Base-by-base conservation (phyloP, 2,797 vertebrate genomes). In the Octomys mimax region DNA sequence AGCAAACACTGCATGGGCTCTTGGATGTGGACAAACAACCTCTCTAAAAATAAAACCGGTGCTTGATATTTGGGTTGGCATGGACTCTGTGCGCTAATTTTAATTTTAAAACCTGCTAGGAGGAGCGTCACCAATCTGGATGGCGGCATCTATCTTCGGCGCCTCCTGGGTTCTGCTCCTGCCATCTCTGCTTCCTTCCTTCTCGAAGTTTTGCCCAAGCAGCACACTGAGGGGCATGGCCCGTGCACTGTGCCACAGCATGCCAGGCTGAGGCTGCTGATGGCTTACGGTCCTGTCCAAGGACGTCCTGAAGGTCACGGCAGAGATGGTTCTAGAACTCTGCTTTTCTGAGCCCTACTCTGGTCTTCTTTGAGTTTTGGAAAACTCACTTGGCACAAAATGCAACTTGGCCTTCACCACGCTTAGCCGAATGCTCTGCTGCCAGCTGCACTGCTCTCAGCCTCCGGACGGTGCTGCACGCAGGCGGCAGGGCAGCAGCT, bases 301-400 rank as follows among this genome's bases (percentile, higher is more conserved):
- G 16, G 13, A 61, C 0, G 0, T 61, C 83, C 68, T 86, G 36
- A 84, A 79, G 2, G 2, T 10, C 10, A 39, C 49, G 1, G 1
- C 4, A 36, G 78, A 18, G 84, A 54, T 81, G 89, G 42, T n/a
- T 64, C 62, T 54, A 71, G n/a, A 33, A 19, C 0, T 8, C n/a
- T n/a, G 18, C 8, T 46, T 71, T 94, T 61, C 87, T 80, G 28
- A 96, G 66, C n/a, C 19, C 14, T 54, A 2, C 64, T 62, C 66
- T 91, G 61, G 8, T 80, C 22, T 73, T 92, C 22, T 89, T 95
- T 68, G 22, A 6, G 86, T 75, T 95, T 94, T 75, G 36, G 42
- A 95, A 94, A 86, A 85, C 5, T 11, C 7, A n/a, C 1, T 28
- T 83, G 49, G 16, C 42, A 85, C 24, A 81, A 85, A 94, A 39